A percentile compares a stretch with the other conserved stretches of the same genome.
Conservation (phyloP, 2,113 vertebrate species). For the Scatophagus argus region DNA sequence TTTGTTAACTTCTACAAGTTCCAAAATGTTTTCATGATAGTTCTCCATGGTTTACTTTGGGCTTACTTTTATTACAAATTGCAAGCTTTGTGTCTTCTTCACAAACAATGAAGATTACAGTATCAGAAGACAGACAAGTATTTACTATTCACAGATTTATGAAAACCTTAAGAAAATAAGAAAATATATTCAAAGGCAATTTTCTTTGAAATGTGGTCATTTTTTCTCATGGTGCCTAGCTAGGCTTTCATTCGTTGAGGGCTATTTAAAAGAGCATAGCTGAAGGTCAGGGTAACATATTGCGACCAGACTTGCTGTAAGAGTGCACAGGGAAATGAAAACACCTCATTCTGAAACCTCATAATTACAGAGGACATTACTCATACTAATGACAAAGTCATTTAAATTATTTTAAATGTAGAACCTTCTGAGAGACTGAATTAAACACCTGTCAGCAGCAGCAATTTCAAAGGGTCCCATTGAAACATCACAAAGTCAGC, state of each 20-base stretch:
- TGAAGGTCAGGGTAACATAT: not conserved
- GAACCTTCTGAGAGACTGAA: not conserved
- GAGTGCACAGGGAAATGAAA: not conserved
- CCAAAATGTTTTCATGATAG: no score
- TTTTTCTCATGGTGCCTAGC: not conserved
- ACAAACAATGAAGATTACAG: no score
- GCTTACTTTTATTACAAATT: no score
- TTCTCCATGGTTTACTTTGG: no score
- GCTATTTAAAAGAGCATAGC: not conserved
- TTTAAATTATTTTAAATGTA: not conserved
- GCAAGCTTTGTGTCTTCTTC: no score
- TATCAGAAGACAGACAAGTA: no score
- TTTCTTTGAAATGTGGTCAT: constrained; percentile 26
- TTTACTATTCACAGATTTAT: constrained; percentile 4
- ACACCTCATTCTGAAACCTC: not conserved
- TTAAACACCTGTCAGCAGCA: not conserved
- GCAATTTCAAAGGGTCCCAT: not conserved
- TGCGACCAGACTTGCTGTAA: not conserved
- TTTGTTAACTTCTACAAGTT: no score
- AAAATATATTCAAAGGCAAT: constrained; percentile 29
- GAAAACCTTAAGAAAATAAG: constrained; percentile 44
- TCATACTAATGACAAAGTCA: not conserved
- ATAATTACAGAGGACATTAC: not conserved
- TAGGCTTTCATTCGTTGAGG: constrained; percentile 7
- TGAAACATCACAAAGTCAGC: not conserved